Evolutionary conservation across 2,113 vertebrate species (phyloP).

Genomic region (Leucopsar rothschildi): DNA sequence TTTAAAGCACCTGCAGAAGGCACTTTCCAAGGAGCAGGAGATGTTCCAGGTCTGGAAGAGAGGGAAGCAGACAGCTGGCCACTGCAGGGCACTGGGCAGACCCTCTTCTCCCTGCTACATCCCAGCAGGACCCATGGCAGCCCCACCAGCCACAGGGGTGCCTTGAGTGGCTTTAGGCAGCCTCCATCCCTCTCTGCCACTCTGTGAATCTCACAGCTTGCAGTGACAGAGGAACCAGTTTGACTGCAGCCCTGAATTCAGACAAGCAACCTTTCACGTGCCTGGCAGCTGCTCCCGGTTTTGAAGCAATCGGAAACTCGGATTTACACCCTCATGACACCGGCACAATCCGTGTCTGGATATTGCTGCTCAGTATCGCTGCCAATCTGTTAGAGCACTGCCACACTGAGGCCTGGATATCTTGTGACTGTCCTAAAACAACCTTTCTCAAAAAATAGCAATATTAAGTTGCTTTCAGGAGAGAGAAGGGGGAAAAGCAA

Average conservation of each 20-base stretch:
- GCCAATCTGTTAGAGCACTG: slow-evolving; percentile 1
- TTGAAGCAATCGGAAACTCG: background rate
- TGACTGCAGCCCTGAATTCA: background rate
- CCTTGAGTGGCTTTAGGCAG: background rate
- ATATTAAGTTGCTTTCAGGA: background rate
- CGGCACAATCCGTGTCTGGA: background rate
- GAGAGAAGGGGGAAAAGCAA: fast-evolving
- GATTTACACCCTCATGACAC: background rate
- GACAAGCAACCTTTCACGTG: fast-evolving
- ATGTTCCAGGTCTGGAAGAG: background rate
- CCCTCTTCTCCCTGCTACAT: background rate
- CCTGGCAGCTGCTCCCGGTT: background rate
- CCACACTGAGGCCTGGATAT: background rate
- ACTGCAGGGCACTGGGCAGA: background rate
- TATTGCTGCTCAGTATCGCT: background rate
- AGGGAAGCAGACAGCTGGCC: background rate
- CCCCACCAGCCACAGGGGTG: background rate
- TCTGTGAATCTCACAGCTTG: fast-evolving
- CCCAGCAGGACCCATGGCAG: background rate
- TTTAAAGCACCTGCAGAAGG: background rate
- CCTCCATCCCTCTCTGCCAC: background rate
- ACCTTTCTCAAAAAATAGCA: background rate
- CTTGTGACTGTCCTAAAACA: background rate
- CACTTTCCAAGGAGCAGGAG: background rate
- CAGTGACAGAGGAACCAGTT: background rate